Percentiles rank a stretch among this genome's conserved stretches.
These are phyloP conservation scores for Sciurus vulgaris DNA, from an alignment of 2,797 vertebrate species.

Conservation along the genomic window DNA sequence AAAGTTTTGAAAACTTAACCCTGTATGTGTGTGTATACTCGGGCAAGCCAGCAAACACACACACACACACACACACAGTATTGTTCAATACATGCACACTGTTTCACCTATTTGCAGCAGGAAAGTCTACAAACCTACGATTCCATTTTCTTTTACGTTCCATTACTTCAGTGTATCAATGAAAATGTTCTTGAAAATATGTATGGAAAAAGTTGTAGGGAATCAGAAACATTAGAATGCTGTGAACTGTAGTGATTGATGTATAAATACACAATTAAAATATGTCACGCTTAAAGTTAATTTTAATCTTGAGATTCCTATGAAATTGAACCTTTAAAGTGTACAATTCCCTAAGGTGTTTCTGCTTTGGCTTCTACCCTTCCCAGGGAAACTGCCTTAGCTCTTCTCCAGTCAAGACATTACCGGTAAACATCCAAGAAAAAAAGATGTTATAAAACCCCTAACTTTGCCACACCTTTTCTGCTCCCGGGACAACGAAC, in stretches of 20 bases:
- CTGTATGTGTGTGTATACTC: not conserved
- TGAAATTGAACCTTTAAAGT: not conserved
- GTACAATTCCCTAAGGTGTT: not conserved
- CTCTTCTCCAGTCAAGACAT: not conserved
- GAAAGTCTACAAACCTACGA: not conserved
- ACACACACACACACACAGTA: too few species aligned
- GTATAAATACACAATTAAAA: not conserved
- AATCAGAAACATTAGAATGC: not conserved
- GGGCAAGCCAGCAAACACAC: too few species aligned
- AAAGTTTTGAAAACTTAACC: constrained; percentile 38
- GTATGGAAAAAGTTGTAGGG: not conserved
- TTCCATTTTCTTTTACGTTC: not conserved
- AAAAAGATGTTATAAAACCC: not conserved
- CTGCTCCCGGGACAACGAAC: not conserved
- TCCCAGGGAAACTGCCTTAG: not conserved
- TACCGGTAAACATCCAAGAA: not conserved
- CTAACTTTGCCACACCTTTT: not conserved
- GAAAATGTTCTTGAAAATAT: not conserved
- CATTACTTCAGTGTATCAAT: not conserved
- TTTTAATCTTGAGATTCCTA: not conserved
- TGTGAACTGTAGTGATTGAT: too few species aligned
- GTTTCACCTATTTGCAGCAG: not conserved
- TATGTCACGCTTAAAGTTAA: not conserved
- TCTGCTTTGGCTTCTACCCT: not conserved
- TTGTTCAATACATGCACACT: not conserved